phyloP scores from a whole-genome alignment of 2,797 vertebrate species.

The Acipenser transmontanus region DNA sequence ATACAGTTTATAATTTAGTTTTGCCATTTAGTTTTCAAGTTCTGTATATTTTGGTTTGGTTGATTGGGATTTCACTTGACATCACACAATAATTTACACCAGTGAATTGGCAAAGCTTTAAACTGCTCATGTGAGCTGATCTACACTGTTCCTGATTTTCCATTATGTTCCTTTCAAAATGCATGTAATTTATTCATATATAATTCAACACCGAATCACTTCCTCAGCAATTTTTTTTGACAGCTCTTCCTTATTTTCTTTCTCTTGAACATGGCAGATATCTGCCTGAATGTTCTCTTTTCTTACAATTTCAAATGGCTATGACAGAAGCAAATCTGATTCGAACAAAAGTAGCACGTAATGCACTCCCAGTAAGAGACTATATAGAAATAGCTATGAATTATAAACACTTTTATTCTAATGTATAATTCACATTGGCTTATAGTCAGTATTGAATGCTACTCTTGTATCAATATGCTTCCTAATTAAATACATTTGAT shows the following conservation, averaged over 20 bases:
- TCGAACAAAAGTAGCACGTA: background rate
- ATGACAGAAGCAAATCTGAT: background rate
- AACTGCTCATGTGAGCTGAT: background rate
- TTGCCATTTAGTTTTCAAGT: background rate
- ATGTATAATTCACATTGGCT: conserved; percentile 27
- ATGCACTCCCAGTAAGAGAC: background rate
- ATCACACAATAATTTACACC: background rate
- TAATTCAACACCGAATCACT: background rate
- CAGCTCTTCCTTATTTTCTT: conserved; percentile 7
- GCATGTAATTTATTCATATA: background rate
- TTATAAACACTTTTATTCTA: conserved; percentile 3
- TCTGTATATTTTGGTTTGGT: background rate
- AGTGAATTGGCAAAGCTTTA: conserved; percentile 5
- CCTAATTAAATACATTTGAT: conserved; percentile 64
- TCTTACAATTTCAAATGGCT: conserved; percentile 4
- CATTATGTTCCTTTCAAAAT: conserved; percentile 1
- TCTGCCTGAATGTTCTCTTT: background rate
- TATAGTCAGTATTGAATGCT: too few relatives aligned
- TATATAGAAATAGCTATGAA: conserved; percentile 3
- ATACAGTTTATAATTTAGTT: background rate
- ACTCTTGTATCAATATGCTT: conserved; percentile 40
- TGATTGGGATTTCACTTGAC: background rate
- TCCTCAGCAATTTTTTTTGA: conserved; percentile 1
- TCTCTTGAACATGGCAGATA: background rate
- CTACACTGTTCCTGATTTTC: background rate